phyloP scores from a whole-genome alignment of 2,797 vertebrate species.

The Rhynchonycteris naso region DNA sequence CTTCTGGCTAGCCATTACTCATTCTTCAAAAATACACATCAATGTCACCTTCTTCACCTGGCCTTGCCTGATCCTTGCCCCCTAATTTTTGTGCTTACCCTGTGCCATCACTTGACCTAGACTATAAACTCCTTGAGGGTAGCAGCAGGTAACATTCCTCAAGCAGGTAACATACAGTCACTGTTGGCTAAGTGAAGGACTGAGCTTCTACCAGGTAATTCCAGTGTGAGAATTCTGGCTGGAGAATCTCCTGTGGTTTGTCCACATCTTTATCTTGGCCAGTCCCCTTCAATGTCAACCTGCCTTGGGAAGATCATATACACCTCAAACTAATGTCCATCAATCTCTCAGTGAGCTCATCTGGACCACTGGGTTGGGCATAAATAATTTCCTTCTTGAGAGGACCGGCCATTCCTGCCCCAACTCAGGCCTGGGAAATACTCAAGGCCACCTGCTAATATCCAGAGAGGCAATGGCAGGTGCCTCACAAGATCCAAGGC shows the following conservation, averaged over 20 bases:
- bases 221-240: neutral
- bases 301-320: too few relatives aligned
- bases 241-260: neutral
- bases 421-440: neutral
- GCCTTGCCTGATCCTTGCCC: neutral
- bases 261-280: neutral
- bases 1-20: neutral
- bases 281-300: neutral
- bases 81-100: neutral
- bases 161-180: neutral
- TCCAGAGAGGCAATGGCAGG: neutral
- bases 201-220: neutral
- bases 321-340: neutral
- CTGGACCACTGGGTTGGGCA: neutral
- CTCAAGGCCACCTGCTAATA: neutral
- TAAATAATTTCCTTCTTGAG: constrained; percentile 12
- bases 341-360: neutral
- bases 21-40: neutral
- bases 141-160: neutral
- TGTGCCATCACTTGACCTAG: neutral
- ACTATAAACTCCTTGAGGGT: neutral
- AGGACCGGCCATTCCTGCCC: neutral
- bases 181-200: neutral
- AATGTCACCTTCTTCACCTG: neutral
- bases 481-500: neutral